phyloP scores from a whole-genome alignment of 2,888 invertebrate species.

The Pachycephus smyrnensis region DNA sequence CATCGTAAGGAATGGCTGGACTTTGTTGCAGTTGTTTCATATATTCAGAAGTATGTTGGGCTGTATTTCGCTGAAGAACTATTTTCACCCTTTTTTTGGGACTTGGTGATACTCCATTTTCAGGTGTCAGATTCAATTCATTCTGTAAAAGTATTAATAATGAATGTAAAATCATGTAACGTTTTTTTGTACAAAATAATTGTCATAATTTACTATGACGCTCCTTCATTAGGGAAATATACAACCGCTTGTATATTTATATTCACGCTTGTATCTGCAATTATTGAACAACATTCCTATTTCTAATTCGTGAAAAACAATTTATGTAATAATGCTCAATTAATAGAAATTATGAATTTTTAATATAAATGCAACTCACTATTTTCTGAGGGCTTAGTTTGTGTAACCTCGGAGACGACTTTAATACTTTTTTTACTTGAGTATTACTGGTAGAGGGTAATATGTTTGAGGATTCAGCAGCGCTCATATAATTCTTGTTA shows the following conservation, averaged over 20 bases:
- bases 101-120: not conserved
- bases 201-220: not conserved
- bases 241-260: not conserved
- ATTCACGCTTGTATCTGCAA: not conserved
- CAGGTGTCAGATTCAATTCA: not conserved
- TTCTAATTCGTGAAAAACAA: no score
- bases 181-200: not conserved
- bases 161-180: not conserved
- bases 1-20: conserved; percentile 82
- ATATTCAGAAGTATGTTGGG: conserved; percentile 81
- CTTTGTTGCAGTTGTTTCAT: conserved; percentile 77
- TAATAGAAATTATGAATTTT: no score
- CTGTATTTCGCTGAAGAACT: conserved; percentile 76
- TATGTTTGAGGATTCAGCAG: not conserved
- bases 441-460: not conserved
- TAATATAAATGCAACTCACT: not conserved
- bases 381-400: not conserved
- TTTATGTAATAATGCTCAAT: no score
- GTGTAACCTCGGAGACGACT: not conserved
- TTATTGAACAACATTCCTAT: no score
- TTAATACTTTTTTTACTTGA: not conserved
- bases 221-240: not conserved
- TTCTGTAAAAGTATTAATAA: not conserved
- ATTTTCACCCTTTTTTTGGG: conserved; percentile 79
- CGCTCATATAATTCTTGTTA: not conserved